Evolutionary conservation across 2,888 invertebrate genomes (phyloP).

Genomic region (Melanostoma mellinum): DNA sequence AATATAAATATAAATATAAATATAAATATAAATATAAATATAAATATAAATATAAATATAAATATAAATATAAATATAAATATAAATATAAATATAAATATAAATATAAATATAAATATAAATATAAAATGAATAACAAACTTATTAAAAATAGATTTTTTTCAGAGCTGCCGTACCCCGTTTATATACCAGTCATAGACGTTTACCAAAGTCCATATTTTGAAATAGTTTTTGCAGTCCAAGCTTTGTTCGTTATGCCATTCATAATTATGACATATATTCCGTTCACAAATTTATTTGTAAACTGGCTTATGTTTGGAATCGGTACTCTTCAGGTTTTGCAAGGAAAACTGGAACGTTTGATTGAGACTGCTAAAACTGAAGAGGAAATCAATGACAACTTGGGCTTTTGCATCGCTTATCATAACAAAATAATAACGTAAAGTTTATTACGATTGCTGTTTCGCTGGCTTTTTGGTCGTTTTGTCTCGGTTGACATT

Average conservation of each 20-base stretch:
- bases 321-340: conserved; percentile 71
- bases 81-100: neutral
- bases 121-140: too few relatives aligned
- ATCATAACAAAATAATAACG: conserved; percentile 73
- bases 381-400: conserved; percentile 48
- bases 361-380: conserved; percentile 47
- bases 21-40: neutral
- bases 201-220: conserved; percentile 68
- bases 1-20: neutral
- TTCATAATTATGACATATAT: conserved; percentile 69
- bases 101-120: neutral
- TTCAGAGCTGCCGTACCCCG: conserved; percentile 63
- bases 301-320: conserved; percentile 74
- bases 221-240: conserved; percentile 69
- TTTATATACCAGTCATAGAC: conserved; percentile 63
- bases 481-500: too few relatives aligned
- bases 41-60: neutral
- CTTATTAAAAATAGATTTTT: neutral
- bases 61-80: neutral
- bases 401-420: conserved; percentile 69
- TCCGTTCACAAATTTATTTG: conserved; percentile 74
- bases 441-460: neutral
- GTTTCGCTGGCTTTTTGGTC: neutral
- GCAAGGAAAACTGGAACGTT: conserved; percentile 63
- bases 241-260: conserved; percentile 60